Evolutionary conservation across 2,888 invertebrate genomes (phyloP).

Genomic region (Kryphioiulus occultus): DNA sequence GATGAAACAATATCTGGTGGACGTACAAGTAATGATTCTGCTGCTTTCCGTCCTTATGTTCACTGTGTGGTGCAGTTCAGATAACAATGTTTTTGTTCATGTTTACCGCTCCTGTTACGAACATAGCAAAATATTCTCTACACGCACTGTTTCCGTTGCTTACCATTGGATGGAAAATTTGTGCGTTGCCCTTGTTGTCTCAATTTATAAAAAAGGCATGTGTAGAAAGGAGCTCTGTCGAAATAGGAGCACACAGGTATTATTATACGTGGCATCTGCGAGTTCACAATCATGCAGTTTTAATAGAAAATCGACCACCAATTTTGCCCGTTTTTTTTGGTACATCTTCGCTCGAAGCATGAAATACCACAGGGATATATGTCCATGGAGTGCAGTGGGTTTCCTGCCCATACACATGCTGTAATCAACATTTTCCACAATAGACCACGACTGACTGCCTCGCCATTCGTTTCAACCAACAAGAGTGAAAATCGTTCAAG

Average conservation of each 20-base stretch:
- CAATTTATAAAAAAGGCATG: background rate
- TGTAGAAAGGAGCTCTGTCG: background rate
- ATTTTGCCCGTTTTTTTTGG: background rate
- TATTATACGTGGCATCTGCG: slow-evolving; percentile 15
- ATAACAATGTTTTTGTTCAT: background rate
- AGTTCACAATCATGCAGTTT: slow-evolving; percentile 31
- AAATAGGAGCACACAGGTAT: slow-evolving; percentile 15
- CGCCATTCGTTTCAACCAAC: background rate
- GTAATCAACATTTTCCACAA: slow-evolving; percentile 36
- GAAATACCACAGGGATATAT: background rate
- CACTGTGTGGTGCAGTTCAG: background rate
- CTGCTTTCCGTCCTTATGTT: no score
- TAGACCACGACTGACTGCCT: background rate
- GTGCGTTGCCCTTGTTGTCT: background rate
- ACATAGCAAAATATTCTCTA: background rate
- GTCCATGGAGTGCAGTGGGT: background rate
- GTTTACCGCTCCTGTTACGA: background rate
- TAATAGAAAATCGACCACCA: slow-evolving; percentile 40
- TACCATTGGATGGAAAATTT: background rate
- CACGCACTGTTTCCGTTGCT: background rate
- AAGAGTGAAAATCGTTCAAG: background rate
- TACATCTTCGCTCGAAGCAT: background rate
- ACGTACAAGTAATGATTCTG: no score
- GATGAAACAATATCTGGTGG: no score
- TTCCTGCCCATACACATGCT: background rate